phyloP scores from a whole-genome alignment of 2,888 invertebrate genomes.

The Drepana falcataria region DNA sequence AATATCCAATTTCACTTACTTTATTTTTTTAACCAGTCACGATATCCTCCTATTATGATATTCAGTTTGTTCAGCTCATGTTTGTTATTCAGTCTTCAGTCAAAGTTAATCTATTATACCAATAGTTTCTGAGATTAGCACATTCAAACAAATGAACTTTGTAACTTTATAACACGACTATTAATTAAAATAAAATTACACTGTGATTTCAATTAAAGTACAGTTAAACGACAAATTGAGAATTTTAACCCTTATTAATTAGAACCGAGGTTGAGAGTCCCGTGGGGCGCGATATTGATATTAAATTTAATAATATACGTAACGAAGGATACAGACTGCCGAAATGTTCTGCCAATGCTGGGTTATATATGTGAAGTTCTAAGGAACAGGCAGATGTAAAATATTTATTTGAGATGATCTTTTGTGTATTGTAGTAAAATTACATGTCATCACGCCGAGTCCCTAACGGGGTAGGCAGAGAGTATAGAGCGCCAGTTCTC shows the following conservation, averaged over 20 bases:
- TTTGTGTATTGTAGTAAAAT: background rate
- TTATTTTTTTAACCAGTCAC: too few relatives aligned
- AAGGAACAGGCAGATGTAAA: background rate
- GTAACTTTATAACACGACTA: too few relatives aligned
- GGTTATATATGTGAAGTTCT: background rate
- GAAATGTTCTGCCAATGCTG: background rate
- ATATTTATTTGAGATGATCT: background rate
- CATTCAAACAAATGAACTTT: too few relatives aligned
- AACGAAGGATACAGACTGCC: slow-evolving; percentile 3
- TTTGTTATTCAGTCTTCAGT: too few relatives aligned
- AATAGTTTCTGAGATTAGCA: too few relatives aligned
- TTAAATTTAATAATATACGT: slow-evolving; percentile 64
- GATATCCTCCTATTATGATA: too few relatives aligned
- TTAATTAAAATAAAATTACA: background rate
- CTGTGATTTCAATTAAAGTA: slow-evolving; percentile 12
- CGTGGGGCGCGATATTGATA: slow-evolving; percentile 61
- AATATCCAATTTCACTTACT: too few relatives aligned
- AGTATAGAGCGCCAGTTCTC: too few relatives aligned
- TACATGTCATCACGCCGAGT: too few relatives aligned
- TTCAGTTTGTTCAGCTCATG: too few relatives aligned
- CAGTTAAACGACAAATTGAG: slow-evolving; percentile 36
- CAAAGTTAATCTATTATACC: too few relatives aligned
- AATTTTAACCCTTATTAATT: slow-evolving; percentile 50
- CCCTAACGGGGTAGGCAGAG: too few relatives aligned
- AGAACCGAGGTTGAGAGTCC: slow-evolving; percentile 31